A percentile compares a stretch with the other conserved stretches of the same genome.
Evolutionary conservation across 2,797 vertebrate species (phyloP).

Genomic region (Anguilla marmorata): DNA sequence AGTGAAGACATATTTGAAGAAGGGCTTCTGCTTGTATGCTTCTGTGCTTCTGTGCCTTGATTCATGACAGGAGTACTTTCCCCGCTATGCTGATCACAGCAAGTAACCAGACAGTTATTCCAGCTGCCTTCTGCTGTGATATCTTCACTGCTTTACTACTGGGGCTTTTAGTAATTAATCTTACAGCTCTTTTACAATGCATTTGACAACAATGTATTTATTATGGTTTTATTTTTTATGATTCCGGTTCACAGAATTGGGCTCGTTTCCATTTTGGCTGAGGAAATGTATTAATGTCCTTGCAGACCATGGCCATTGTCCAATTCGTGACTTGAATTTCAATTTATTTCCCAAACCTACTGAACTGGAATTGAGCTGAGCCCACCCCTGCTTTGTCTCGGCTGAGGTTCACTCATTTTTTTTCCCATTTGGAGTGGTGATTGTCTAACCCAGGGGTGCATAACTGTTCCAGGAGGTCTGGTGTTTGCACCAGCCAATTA

Average conservation of each 20-base stretch:
- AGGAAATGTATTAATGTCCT: not conserved
- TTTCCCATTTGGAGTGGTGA: not conserved
- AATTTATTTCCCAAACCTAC: not conserved
- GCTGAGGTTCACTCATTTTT: not conserved
- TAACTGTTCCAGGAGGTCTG: not conserved
- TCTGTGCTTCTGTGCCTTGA: not conserved
- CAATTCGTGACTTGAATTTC: not conserved
- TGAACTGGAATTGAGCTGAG: not conserved
- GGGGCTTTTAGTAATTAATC: not conserved
- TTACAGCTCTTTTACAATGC: not conserved
- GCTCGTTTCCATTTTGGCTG: not conserved
- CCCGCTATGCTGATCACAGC: not conserved
- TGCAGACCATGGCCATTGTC: not conserved
- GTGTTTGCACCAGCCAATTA: not conserved
- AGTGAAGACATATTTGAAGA: not conserved
- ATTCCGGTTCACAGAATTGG: not conserved
- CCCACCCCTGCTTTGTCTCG: not conserved
- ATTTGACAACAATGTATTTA: not conserved
- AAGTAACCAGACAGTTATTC: not conserved
- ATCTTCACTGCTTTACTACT: not conserved
- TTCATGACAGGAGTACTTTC: not conserved
- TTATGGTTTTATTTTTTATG: not conserved
- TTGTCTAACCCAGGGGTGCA: not conserved
- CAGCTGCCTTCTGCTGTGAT: not conserved
- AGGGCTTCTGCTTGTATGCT: not conserved